Base-by-base conservation (phyloP, 92 coral and sea anemone genomes). In the Bergia sp. region DNA sequence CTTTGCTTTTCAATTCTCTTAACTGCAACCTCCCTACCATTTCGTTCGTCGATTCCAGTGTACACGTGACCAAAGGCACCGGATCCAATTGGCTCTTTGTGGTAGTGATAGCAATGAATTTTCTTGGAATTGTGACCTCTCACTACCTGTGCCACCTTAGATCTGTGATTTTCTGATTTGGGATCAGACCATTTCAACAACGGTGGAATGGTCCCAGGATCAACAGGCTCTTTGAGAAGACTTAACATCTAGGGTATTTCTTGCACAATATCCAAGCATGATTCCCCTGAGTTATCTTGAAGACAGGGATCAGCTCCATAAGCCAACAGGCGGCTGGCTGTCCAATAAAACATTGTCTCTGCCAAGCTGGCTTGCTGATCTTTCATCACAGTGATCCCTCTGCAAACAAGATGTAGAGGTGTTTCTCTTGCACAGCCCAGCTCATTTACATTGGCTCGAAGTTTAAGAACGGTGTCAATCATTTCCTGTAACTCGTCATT, bases 1-100 rank as follows among this genome's bases (percentile, higher is more conserved):
- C 90, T 67, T 7, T 65, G 85, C 77, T 87, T 87, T 21, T 87
- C 90, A n/a, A 87, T 78, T 78, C 90, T 80, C 85, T 87, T 87
- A 69, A 87, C 42, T 41, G 90, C 90, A 41, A 77, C 75, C 79
- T 88, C 91, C 37, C 80, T 88, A 9, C 91, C 91, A 38, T 81
- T 72, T 36, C 45, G 85, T 43, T 87, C 90, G 65, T 87, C 90
- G 61, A 87, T 65, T 64, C 85, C 90, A 66, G 76, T 41, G 39
- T 78, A 87, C 74, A 87, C 90, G 37, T 81, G 77, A 73, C 90
- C 67, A 43, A 87, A 87, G 3, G 90, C 85, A 44, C 90, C 90
- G 23, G 85, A 77, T 67, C 80, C 76, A 13, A 87, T 87, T 45
- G 80, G 90, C 81, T 76, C 71, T 78, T 79, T 58, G 42, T 57